Conservation (phyloP, 2,113 vertebrate species). For the Pelmatolapia mariae region DNA sequence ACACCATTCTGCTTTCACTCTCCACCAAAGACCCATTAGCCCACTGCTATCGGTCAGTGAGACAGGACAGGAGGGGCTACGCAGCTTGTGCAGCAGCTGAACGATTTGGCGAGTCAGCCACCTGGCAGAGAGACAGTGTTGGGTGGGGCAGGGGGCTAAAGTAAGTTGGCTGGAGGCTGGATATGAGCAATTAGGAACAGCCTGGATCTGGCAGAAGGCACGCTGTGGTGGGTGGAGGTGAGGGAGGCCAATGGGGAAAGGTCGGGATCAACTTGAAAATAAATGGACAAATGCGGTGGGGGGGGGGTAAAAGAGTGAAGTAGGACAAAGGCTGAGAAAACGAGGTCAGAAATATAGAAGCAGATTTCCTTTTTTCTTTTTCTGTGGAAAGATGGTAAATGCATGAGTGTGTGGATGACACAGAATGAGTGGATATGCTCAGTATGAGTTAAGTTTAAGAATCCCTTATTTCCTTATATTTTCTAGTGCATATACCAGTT, state of each 20-base stretch:
- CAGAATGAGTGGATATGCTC: neutral
- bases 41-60: neutral
- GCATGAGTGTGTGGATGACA: neutral
- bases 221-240: neutral
- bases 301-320: neutral
- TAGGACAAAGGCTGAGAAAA: neutral
- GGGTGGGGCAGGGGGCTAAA: neutral
- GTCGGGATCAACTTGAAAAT: neutral
- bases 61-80: neutral
- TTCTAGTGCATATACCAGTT: neutral
- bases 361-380: neutral
- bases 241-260: neutral
- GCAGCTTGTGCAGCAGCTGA: neutral
- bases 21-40: constrained; percentile 14
- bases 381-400: neutral
- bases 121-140: neutral
- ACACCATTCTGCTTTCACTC: neutral
- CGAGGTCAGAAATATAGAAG: neutral
- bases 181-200: neutral
- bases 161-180: neutral
- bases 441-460: neutral
- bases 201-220: constrained; percentile 33
- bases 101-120: neutral
- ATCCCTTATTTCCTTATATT: neutral
- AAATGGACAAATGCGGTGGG: neutral